Percentiles rank a stretch among this genome's conserved stretches.
phyloP scores from a whole-genome alignment of 2,888 invertebrate genomes.

The Cerceris ruficornis region DNA sequence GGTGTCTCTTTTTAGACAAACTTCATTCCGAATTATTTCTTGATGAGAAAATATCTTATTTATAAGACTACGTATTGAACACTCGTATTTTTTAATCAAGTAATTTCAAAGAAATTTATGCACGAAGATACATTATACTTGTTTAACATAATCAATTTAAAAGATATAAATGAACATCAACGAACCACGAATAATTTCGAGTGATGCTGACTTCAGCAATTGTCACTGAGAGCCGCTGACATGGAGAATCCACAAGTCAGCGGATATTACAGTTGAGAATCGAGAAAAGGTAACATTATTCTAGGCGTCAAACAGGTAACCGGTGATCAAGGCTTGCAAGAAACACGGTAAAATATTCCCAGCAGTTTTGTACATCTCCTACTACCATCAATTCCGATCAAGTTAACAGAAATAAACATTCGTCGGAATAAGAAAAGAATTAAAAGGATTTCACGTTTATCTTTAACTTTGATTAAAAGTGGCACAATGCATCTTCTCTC shows the following conservation, averaged over 20 bases:
- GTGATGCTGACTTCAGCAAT: slow-evolving; percentile 2
- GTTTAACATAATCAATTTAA: background rate
- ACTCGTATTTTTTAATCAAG: no score
- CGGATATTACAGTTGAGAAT: background rate
- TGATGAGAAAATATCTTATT: no score
- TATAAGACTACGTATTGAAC: no score
- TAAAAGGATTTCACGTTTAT: background rate
- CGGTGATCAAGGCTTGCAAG: background rate
- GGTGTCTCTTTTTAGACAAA: no score
- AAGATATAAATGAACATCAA: background rate
- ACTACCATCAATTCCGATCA: background rate
- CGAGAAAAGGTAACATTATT: background rate
- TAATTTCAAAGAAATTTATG: background rate
- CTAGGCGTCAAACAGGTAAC: background rate
- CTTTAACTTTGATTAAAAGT: background rate
- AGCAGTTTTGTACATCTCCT: background rate
- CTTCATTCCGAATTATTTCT: no score
- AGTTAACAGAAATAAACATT: background rate
- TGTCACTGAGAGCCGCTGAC: slow-evolving; percentile 25
- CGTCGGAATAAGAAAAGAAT: background rate
- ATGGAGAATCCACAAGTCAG: slow-evolving; percentile 15
- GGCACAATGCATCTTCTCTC: slow-evolving; percentile 13
- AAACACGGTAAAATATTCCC: background rate
- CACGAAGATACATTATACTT: background rate
- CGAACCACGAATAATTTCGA: background rate